Evolutionary conservation across 2,113 vertebrate genomes (phyloP), one percentile per base, ranked within the genome.

Genomic region (Rutilus rutilus): DNA sequence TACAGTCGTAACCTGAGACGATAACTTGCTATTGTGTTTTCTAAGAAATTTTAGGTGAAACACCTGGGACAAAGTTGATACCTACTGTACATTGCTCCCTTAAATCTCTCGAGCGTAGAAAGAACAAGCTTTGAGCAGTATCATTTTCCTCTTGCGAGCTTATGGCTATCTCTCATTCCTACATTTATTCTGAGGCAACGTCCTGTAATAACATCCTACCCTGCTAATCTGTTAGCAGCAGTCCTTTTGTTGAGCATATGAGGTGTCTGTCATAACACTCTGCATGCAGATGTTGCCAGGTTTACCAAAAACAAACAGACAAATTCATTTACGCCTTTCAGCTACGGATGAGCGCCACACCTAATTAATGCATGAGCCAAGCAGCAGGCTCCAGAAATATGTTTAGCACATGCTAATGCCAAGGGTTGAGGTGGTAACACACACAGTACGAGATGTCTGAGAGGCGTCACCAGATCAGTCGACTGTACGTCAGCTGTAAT

Each of bases 281-380:
- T 12, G 45, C 64, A 50, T 67, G 80, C 80, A 82, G 25, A 54
- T 82, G 80, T 82, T 52, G 64, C 64, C 62, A 50, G 19, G 10
- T 82, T 82, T 82, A 52, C 45, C 80, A 21, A 21, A 82, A 64
- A 82, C 62, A 82, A 82, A 69, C 80, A 36, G 80, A 82, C 80
- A 82, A 82, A 69, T 82, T 82, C 27, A 82, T 82, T 82, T 82
- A 69, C 80, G 47, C 80, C 80, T 69, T 82, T 82, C 80, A 82
- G 80, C 80, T 36, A 69, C 27, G 80, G 80, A 82, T 82, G 80
- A 69, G 27, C 64, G 64, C 25, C 12, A 0, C 25, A 33, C 25
- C 80, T 82, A 82, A 69, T 69, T 82, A 82, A 54, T 69, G 47
- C 62, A 11, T 6, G 14, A 65, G 64, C 10, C 64, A 33, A 69